Evolutionary conservation across 2,113 vertebrate genomes (phyloP), one percentile per base, ranked within the genome.

Genomic region (Perca flavescens): DNA sequence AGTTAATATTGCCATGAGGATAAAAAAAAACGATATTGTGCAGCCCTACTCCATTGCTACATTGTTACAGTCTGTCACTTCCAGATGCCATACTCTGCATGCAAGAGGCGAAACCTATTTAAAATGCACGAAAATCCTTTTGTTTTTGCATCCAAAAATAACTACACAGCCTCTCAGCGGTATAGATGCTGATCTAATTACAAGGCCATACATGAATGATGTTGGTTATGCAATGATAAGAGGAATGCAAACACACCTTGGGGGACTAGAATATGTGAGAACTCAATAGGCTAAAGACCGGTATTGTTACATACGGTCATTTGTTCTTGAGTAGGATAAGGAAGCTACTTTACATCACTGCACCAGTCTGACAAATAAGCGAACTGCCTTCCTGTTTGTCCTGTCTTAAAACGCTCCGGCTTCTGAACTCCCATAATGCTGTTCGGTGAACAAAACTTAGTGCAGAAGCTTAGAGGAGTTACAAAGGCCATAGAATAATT

Each of bases 121-220:
- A 14, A 53, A 62, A 56, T 74, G 56, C 49, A 22, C 25, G 1
- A 36, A 34, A 53, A 36, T 31, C 25, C 43, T 52, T 73, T 57
- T 75, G 69, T 68, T 31, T 58, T 63, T 61, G 6, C 40, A 40
- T 17, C 56, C 4, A 67, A 69, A 80, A 75, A 75, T 63, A 85
- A 65, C 66, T 28, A 5, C 46, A 34, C 17, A 13, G 8, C 15
- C 31, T 22, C 4, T 28, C 36, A 6, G n/a, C 22, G n/a, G 22
- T 8, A 53, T 6, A 43, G 5, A 72, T 50, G 28, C 13, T 19
- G 28, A 15, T 68, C 8, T 25, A 10, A 63, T 70, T 67, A 70
- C 31, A 60, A 61, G 57, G 12, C 22, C 16, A 13, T 66, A 50
- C 58, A 46, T 31, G 54, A 81, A 17, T 31, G 10, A n/a, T 25